Evolutionary conservation across 23 tunicate genomes (phyloP).

Genomic region (Ascidia mentula): DNA sequence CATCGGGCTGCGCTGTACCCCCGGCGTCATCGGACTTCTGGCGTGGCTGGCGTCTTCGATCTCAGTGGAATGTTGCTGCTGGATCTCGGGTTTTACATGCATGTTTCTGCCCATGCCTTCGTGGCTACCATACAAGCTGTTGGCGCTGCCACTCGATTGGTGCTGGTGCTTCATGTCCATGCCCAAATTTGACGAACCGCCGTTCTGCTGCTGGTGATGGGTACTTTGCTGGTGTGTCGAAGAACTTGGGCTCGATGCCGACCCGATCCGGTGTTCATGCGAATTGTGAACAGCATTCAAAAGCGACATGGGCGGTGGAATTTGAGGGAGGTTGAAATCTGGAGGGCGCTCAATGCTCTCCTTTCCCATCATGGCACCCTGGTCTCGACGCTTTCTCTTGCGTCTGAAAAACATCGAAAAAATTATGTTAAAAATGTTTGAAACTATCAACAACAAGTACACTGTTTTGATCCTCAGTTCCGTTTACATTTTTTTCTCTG

Average conservation of each 20-base stretch:
- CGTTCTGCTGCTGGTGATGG: constrained; percentile 32
- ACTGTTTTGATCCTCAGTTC: too few species aligned
- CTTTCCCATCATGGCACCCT: constrained; percentile 29
- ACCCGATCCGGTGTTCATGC: constrained; percentile 25
- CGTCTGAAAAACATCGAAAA: constrained; percentile 53
- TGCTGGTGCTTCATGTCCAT: constrained; percentile 53
- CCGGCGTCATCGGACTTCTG: constrained; percentile 56
- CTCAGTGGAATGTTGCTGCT: constrained; percentile 65
- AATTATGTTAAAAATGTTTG: not conserved
- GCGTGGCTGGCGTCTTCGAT: constrained; percentile 44
- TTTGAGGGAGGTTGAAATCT: constrained; percentile 84
- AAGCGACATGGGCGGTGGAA: constrained; percentile 80
- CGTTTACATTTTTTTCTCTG: too few species aligned
- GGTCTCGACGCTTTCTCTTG: constrained; percentile 88
- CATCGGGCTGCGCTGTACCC: constrained; percentile 38
- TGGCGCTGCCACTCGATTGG: not conserved
- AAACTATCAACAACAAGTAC: too few species aligned
- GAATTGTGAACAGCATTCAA: constrained; percentile 35
- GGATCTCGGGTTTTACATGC: constrained; percentile 88
- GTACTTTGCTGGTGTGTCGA: constrained; percentile 8
- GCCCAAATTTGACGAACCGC: constrained; percentile 18
- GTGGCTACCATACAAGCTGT: constrained; percentile 23
- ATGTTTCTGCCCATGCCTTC: constrained; percentile 5
- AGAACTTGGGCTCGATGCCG: constrained; percentile 1
- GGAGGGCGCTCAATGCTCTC: constrained; percentile 56